phyloP scores from a whole-genome alignment of 1,140 invertebrate genomes.

The Drosophila pandora region DNA sequence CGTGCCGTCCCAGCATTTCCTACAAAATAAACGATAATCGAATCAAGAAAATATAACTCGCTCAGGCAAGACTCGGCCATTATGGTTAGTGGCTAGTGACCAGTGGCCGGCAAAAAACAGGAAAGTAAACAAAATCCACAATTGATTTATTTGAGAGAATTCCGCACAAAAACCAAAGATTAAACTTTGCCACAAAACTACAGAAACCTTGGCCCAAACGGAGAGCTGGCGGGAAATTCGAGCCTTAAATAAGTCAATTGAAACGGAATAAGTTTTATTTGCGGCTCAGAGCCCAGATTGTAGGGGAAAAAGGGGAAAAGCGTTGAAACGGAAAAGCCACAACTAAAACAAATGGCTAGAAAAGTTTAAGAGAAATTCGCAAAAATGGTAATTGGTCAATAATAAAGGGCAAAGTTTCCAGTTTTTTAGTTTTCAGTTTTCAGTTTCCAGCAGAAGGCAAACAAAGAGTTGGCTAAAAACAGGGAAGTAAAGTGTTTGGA shows the following conservation, averaged over 20 bases:
- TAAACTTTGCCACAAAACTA: constrained; percentile 44
- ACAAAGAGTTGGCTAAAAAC: constrained; percentile 17
- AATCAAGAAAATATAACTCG: constrained; percentile 29
- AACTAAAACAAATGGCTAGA: constrained; percentile 51
- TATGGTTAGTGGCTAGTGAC: background rate
- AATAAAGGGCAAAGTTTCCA: constrained; percentile 45
- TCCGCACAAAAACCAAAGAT: constrained; percentile 52
- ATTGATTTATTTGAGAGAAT: constrained; percentile 61
- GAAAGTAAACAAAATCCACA: constrained; percentile 45
- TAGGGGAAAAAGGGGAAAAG: constrained; percentile 12
- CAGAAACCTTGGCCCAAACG: constrained; percentile 5
- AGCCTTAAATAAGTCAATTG: constrained; percentile 39
- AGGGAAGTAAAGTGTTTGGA: constrained; percentile 25
- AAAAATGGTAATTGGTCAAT: constrained; percentile 59
- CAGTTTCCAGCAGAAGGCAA: constrained; percentile 25
- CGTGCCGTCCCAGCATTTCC: constrained; percentile 36
- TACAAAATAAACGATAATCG: constrained; percentile 41
- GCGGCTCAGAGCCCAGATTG: background rate
- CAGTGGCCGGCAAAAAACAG: constrained; percentile 13
- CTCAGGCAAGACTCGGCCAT: constrained; percentile 20
- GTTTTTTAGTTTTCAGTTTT: constrained; percentile 26
- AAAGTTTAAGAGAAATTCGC: constrained; percentile 31
- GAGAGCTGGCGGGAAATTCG: constrained; percentile 2
- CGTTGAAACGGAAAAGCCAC: constrained; percentile 59
- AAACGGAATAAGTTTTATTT: constrained; percentile 61